These are phyloP conservation scores for Drosophila monieri DNA, from an alignment of 2,888 invertebrate species.

Conservation along the genomic window DNA sequence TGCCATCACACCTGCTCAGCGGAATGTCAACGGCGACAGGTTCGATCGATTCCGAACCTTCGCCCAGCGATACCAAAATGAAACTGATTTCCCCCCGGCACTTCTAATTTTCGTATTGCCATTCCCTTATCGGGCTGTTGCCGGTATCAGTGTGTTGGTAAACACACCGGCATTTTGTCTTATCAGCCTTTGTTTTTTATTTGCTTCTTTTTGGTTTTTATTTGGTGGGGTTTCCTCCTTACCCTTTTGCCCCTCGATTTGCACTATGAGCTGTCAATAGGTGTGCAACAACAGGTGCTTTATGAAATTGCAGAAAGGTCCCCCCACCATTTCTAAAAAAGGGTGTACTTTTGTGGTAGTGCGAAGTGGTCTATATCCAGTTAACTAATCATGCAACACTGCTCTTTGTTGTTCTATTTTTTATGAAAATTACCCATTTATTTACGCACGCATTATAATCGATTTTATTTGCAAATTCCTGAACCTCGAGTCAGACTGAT, in stretches of 20 bases:
- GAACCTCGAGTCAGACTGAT: background rate
- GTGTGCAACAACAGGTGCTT: slow-evolving; percentile 23
- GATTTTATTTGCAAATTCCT: background rate
- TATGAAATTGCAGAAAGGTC: slow-evolving; percentile 13
- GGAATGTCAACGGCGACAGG: slow-evolving; percentile 27
- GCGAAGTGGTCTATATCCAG: too few relatives aligned
- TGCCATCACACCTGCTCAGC: slow-evolving; percentile 38
- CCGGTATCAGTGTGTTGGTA: slow-evolving; percentile 54
- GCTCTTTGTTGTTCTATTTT: too few relatives aligned
- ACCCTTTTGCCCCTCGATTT: background rate
- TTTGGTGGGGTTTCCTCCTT: background rate
- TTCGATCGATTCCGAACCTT: slow-evolving; percentile 49
- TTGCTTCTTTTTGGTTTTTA: slow-evolving; percentile 30
- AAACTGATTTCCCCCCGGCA: slow-evolving; percentile 56
- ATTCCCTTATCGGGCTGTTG: slow-evolving; percentile 56
- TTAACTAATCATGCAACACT: too few relatives aligned
- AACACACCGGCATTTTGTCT: slow-evolving; percentile 68
- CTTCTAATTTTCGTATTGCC: slow-evolving; percentile 41
- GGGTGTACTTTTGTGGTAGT: background rate
- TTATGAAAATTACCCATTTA: background rate
- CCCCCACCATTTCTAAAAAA: background rate
- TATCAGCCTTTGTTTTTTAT: slow-evolving; percentile 51
- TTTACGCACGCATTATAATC: background rate
- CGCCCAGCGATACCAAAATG: slow-evolving; percentile 51
- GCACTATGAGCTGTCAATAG: slow-evolving; percentile 20